Conservation (phyloP, 2,113 vertebrate species). For the Brachionichthys hirsutus region DNA sequence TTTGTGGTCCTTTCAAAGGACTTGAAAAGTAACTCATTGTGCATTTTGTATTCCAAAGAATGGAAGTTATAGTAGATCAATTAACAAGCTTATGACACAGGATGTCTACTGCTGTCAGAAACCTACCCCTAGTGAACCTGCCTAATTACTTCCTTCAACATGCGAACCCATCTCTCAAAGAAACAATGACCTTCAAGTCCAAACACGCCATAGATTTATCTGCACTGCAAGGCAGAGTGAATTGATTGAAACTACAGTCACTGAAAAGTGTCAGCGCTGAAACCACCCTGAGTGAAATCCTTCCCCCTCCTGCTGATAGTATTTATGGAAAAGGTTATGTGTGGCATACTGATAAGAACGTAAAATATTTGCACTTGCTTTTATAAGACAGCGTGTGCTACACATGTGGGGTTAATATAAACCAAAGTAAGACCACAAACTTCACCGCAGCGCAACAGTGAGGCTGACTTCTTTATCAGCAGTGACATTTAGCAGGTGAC, state of each 20-base stretch:
- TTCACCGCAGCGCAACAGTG: neutral
- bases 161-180: neutral
- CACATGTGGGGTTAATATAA: neutral
- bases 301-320: neutral
- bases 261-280: neutral
- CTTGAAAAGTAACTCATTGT: too few relatives aligned
- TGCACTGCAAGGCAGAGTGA: neutral
- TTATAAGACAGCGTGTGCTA: neutral
- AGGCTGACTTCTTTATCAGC: neutral
- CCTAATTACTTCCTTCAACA: neutral
- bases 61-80: too few relatives aligned
- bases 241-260: neutral
- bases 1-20: too few relatives aligned
- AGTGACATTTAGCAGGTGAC: conserved; percentile 6
- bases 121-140: neutral
- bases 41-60: too few relatives aligned
- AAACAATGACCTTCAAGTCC: neutral
- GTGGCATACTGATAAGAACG: conserved; percentile 1
- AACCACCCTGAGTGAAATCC: neutral
- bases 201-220: neutral
- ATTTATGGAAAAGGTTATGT: neutral
- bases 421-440: neutral
- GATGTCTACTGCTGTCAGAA: neutral
- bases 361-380: conserved; percentile 4
- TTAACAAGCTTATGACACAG: conserved; percentile 2